Evolutionary conservation across 2,888 invertebrate genomes (phyloP).

Genomic region (Diplazon laetatorius): DNA sequence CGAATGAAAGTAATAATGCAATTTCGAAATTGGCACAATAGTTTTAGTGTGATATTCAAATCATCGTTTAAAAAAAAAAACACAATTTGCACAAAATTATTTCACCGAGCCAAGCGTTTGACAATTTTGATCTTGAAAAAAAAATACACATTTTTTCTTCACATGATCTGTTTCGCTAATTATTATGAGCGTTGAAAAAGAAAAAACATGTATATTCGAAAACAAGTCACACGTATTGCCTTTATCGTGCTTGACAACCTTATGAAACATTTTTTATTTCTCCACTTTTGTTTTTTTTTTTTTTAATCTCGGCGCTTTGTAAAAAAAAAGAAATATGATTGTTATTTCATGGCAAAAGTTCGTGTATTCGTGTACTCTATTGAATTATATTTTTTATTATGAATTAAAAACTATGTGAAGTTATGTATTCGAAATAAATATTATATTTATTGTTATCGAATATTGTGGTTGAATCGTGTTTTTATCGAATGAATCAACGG

Average conservation of each 20-base stretch:
- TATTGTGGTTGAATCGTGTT: background rate
- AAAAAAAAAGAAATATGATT: conserved; percentile 49
- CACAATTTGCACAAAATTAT: conserved; percentile 55
- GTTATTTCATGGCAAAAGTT: conserved; percentile 43
- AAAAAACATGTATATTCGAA: conserved; percentile 3
- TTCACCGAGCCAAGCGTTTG: conserved; percentile 32
- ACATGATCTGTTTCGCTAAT: too few relatives aligned
- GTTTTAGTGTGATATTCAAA: conserved; percentile 1
- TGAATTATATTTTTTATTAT: conserved; percentile 65
- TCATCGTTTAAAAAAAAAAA: conserved; percentile 4
- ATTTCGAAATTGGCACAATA: conserved; percentile 30
- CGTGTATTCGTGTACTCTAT: conserved; percentile 61
- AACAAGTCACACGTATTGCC: conserved; percentile 19
- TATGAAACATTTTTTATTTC: conserved; percentile 19
- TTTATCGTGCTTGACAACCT: conserved; percentile 30
- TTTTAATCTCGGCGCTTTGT: conserved; percentile 46
- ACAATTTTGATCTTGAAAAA: conserved; percentile 22
- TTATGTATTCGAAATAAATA: conserved; percentile 67
- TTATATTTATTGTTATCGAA: conserved; percentile 67
- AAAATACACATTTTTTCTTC: background rate
- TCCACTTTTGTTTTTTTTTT: conserved; percentile 33
- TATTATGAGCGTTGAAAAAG: conserved; percentile 13
- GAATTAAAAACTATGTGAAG: conserved; percentile 57
- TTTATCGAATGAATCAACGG: background rate
- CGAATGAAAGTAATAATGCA: conserved; percentile 56